Conservation (phyloP, 2,888 invertebrate genomes). For the Agonopterix heracliana region DNA sequence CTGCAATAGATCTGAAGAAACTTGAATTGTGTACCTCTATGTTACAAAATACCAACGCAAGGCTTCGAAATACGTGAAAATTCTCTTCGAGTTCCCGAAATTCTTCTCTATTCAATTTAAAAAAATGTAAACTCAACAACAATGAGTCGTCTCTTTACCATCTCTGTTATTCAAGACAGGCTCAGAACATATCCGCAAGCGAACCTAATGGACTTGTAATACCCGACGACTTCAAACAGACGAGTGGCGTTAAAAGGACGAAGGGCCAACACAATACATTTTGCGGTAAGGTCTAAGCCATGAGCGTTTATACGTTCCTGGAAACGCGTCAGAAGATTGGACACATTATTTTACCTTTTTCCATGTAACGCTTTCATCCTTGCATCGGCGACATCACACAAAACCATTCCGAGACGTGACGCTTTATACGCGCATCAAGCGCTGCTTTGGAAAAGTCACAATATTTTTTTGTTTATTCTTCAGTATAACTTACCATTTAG, state of each 20-base stretch:
- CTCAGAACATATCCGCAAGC: slow-evolving; percentile 60
- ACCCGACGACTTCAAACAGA: slow-evolving; percentile 67
- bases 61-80: no score
- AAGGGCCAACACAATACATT: slow-evolving; percentile 56
- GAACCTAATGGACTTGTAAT: slow-evolving; percentile 74
- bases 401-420: not conserved
- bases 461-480: no score
- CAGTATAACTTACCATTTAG: no score
- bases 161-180: slow-evolving; percentile 25
- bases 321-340: no score
- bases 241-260: slow-evolving; percentile 73
- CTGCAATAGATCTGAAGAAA: no score
- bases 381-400: not conserved
- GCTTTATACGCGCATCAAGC: not conserved
- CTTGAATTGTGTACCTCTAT: no score
- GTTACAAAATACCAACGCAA: no score
- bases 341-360: no score
- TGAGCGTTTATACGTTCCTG: slow-evolving; percentile 4
- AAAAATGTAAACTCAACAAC: no score
- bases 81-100: no score
- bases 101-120: no score
- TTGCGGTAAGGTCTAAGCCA: slow-evolving; percentile 25
- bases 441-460: not conserved
- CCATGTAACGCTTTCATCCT: no score
- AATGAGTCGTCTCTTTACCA: slow-evolving; percentile 21